Percentiles rank a stretch among this genome's conserved stretches.
phyloP scores from a whole-genome alignment of 2,113 vertebrate species.

The Perccottus glenii region DNA sequence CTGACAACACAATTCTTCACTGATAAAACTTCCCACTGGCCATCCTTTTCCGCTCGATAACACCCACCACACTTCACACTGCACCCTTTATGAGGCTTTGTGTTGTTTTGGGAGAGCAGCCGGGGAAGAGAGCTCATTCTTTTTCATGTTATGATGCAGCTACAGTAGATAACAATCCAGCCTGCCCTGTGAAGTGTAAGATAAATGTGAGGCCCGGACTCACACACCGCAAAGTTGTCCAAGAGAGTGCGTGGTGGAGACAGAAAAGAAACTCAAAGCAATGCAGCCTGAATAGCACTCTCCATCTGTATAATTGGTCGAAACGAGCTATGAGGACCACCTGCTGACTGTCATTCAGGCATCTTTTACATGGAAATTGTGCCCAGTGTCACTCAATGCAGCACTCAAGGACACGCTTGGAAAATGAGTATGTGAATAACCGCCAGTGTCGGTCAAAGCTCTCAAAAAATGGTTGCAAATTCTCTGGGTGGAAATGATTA shows the following conservation, averaged over 20 bases:
- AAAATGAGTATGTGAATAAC: conserved; percentile 2
- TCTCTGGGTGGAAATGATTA: not conserved
- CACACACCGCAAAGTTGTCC: conserved; percentile 32
- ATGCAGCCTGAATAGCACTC: conserved; percentile 38
- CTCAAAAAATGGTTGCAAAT: not conserved
- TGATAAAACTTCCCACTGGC: conserved; percentile 25
- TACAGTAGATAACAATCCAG: conserved; percentile 47
- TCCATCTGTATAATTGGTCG: conserved; percentile 66
- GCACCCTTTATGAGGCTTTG: conserved; percentile 29
- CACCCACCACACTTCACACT: conserved; percentile 12
- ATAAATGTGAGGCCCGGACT: conserved; percentile 25
- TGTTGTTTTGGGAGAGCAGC: conserved; percentile 31
- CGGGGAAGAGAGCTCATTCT: conserved; percentile 14
- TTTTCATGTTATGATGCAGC: conserved; percentile 22
- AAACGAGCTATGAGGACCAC: conserved; percentile 60
- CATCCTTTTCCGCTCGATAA: conserved; percentile 35
- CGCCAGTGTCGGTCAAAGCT: conserved; percentile 1
- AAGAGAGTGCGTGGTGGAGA: conserved; percentile 9
- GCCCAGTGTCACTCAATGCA: conserved; percentile 25
- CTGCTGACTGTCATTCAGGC: conserved; percentile 62
- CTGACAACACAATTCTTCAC: conserved; percentile 38
- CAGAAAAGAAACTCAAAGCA: conserved; percentile 46
- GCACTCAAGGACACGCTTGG: conserved; percentile 2
- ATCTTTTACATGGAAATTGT: conserved; percentile 57
- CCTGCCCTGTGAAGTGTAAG: conserved; percentile 41